Base-by-base conservation (phyloP, 2,797 vertebrate genomes). In the Rhinella marina region DNA sequence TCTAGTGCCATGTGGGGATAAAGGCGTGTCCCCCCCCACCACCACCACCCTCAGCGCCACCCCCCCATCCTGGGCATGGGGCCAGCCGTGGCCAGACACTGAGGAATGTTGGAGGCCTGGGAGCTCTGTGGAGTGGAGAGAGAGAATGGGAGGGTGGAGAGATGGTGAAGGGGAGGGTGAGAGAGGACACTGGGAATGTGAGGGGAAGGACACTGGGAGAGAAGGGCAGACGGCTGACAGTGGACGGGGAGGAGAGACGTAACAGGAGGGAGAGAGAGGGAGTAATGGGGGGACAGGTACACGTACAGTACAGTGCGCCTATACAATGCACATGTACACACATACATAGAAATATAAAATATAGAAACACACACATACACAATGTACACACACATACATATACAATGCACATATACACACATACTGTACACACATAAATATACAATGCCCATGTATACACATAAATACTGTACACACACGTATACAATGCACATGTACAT, bases 41-140 rank as follows among this genome's bases (percentile, higher is more conserved):
- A n/a, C n/a, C n/a, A n/a, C 62, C 41, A 16, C 68, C 21, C 62
- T n/a, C 32, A 6, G 64, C 70, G 66, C 29, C 80, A 68, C 88
- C 82, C 78, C 77, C 80, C 77, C 80, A 75, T 81, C 52, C 54
- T 90, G 92, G 93, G 92, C 93, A 77, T 62, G 70, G 82, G 80
- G 91, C 93, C 93, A 92, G 86, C 64, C 88, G 81, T 79, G 90
- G 90, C 91, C 92, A 93, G 92, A 91, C 92, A 85, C 88, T 91
- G 90, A 90, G 93, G 93, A 94, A 94, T 94, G 93, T 88, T 56
- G 89, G 90, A 91, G 90, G 79, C 88, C 82, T 90, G 88, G 82
- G 61, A 72, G 57, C 73, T 32, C 54, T 41, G 85, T 80, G 88
- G 90, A 90, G 87, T 79, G 83, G 6, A 84, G 89, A 86, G 56